Conservation (phyloP, 2,113 vertebrate species). For the Poeciliopsis turrubarensis region DNA sequence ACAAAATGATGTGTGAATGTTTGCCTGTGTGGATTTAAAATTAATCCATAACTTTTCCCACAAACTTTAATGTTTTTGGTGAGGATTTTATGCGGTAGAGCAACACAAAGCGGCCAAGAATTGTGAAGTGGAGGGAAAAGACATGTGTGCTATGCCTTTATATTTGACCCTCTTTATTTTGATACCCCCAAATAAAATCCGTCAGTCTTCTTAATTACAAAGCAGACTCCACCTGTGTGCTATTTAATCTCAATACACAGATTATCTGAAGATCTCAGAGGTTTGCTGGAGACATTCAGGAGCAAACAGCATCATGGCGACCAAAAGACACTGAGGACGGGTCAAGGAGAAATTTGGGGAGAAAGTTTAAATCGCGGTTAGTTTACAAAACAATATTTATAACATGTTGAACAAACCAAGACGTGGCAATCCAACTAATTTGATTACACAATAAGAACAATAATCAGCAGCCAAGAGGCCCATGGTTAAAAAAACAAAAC, state of each 20-base stretch:
- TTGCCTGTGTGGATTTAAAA: constrained; percentile 3
- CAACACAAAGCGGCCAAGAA: neutral
- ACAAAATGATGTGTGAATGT: neutral
- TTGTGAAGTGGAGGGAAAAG: neutral
- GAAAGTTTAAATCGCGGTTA: too few relatives aligned
- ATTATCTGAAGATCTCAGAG: neutral
- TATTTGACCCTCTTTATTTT: neutral
- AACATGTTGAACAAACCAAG: neutral
- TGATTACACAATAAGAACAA: neutral
- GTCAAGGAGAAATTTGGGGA: too few relatives aligned
- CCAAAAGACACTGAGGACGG: too few relatives aligned
- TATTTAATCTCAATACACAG: neutral
- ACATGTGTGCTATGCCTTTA: neutral
- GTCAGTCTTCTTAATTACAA: neutral
- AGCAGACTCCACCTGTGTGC: neutral
- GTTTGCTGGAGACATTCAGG: neutral
- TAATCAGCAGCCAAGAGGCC: too few relatives aligned
- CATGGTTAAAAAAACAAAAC: too few relatives aligned
- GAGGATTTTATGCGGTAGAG: neutral
- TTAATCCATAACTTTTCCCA: neutral
- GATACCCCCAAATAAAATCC: neutral
- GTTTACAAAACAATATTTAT: neutral
- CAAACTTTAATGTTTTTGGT: neutral
- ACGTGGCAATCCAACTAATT: neutral
- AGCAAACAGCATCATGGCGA: neutral